These are phyloP conservation scores for Tubulanus polymorphus DNA, from an alignment of 2,888 invertebrate species.

Conservation along the genomic window DNA sequence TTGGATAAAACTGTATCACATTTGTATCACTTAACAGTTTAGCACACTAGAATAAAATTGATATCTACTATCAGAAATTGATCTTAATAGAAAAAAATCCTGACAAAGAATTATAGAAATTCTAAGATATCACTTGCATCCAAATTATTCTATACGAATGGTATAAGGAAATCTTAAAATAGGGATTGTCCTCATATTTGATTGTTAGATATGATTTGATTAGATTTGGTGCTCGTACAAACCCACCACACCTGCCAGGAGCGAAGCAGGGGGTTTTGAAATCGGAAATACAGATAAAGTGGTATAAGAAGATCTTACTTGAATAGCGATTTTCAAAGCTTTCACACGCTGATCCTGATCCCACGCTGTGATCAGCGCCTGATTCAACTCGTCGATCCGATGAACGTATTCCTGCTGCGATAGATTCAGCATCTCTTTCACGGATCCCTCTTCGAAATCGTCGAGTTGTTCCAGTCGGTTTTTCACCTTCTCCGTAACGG, in stretches of 20 bases:
- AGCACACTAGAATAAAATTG: constrained; percentile 67
- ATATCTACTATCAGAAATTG: not conserved
- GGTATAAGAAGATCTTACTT: constrained; percentile 52
- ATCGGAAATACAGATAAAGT: too few relatives aligned
- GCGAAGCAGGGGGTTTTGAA: too few relatives aligned
- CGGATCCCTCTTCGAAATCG: constrained; percentile 78
- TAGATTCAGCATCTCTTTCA: constrained; percentile 81
- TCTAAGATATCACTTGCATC: not conserved
- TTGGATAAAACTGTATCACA: constrained; percentile 93
- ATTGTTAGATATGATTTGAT: too few relatives aligned
- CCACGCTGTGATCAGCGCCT: constrained; percentile 89
- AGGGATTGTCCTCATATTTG: too few relatives aligned
- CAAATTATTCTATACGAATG: too few relatives aligned
- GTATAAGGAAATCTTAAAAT: too few relatives aligned
- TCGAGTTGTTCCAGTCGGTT: constrained; percentile 87
- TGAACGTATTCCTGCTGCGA: constrained; percentile 88
- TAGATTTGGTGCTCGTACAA: too few relatives aligned
- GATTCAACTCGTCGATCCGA: constrained; percentile 85
- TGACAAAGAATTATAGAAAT: not conserved
- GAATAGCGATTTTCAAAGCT: constrained; percentile 93
- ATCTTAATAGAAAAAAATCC: not conserved
- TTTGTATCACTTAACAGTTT: constrained; percentile 85
- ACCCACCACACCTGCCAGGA: too few relatives aligned
- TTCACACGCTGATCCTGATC: constrained; percentile 83
- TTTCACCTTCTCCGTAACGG: constrained; percentile 78